A percentile compares a stretch with the other conserved stretches of the same genome.
These are phyloP conservation scores for Drosophila mayaguana DNA, from an alignment of 2,888 invertebrate species.

Conservation along the genomic window DNA sequence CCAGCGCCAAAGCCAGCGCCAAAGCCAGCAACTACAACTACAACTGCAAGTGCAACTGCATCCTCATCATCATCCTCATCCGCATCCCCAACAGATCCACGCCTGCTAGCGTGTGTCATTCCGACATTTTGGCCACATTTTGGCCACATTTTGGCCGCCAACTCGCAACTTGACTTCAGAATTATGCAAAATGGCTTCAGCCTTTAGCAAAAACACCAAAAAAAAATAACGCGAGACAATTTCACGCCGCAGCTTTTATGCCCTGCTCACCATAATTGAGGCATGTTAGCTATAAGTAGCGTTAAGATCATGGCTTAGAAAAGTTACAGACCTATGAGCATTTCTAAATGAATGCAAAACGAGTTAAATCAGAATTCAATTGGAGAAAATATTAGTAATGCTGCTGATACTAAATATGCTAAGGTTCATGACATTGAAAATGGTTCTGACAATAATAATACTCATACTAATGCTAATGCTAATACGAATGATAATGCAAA, in stretches of 20 bases:
- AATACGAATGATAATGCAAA: background rate
- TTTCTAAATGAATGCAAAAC: background rate
- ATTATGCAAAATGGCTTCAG: conserved; percentile 54
- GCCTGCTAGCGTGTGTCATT: conserved; percentile 48
- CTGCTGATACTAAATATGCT: background rate
- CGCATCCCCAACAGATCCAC: conserved; percentile 32
- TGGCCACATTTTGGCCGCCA: conserved; percentile 69
- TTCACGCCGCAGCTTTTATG: conserved; percentile 10
- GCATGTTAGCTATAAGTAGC: background rate
- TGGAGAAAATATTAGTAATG: background rate
- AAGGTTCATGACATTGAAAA: too few species aligned
- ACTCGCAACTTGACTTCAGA: conserved; percentile 53
- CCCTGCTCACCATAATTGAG: background rate
- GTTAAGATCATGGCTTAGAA: background rate
- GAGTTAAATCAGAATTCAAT: background rate
- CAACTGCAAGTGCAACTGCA: conserved; percentile 12
- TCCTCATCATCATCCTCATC: conserved; percentile 17
- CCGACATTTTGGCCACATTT: conserved; percentile 59
- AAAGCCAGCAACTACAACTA: conserved; percentile 6
- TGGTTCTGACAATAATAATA: too few species aligned
- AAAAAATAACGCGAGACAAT: background rate
- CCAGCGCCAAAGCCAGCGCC: background rate
- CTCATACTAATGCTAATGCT: background rate
- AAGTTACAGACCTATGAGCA: background rate
- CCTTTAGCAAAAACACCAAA: conserved; percentile 11